phyloP scores from a whole-genome alignment of 2,113 vertebrate species.

The Thalassarche chlororhynchos region DNA sequence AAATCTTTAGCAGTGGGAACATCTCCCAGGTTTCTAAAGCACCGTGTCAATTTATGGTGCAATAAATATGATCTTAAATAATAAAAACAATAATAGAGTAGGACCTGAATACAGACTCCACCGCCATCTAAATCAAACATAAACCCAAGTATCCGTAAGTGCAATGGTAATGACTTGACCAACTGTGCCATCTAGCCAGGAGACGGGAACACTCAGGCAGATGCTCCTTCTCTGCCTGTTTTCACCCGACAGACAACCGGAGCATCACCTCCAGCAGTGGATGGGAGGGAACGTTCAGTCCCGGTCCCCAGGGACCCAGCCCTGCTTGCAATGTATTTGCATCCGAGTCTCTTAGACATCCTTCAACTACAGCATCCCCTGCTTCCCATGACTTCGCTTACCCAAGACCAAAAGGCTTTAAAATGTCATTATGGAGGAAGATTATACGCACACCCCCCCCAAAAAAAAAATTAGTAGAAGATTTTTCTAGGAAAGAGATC shows the following conservation, averaged over 20 bases:
- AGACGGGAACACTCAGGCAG: background rate
- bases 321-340: background rate
- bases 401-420: background rate
- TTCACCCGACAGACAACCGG: background rate
- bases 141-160: background rate
- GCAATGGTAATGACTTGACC: background rate
- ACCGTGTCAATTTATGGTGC: background rate
- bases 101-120: background rate
- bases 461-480: background rate
- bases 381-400: background rate
- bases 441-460: background rate
- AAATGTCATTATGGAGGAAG: background rate
- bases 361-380: background rate
- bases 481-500: background rate
- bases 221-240: background rate
- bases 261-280: background rate
- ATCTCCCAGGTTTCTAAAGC: background rate
- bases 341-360: background rate
- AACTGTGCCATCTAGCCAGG: background rate
- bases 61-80: background rate
- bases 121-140: fast-evolving
- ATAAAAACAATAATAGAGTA: background rate
- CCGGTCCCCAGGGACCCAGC: fast-evolving
- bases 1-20: background rate
- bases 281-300: background rate